Evolutionary conservation across 2,113 vertebrate species (phyloP), one percentile per base, ranked within the genome.

Genomic region (Brachypteracias leptosomus): DNA sequence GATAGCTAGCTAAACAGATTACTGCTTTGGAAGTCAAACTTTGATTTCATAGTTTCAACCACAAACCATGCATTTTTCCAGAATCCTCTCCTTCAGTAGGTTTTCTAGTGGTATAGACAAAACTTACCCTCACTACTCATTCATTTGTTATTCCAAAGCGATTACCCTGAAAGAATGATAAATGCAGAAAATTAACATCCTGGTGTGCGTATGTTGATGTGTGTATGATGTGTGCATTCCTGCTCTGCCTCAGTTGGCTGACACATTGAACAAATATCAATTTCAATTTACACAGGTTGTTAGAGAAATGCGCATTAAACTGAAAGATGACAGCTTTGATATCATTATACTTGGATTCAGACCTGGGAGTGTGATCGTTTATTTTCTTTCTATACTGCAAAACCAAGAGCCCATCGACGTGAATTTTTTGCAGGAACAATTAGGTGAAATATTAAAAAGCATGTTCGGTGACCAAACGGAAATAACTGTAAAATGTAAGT

Each of bases 241-340:
- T 78, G 40, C 40, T 84, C 8, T 76, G 46, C 52, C 51, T 72
- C 70, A 52, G 20, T 7, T 70, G 82, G 49, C 63, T 80, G 54
- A 47, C 15, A 36, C 3, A 44, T 65, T 71, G 17, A 63, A 91
- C 29, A 83, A 94, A 91, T 16, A 29, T 2, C 14, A 26, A 44
- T 95, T 88, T 89, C 55, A n/a, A 84, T 92, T 82, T 35, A 46
- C 87, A n/a, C 96, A 97, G 97, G 52, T 98, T 44, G 79, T 87
- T 21, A 46, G 6, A 70, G 61, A 40, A 38, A 97, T 98, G 97
- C 67, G 36, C 4, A 17, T 17, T 6, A 54, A 13, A 18, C 79
- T 97, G 49, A 6, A 68, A 12, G 71, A 78, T 4, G 24, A 61
- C 19, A 61, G 5, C 26, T 96, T 96, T 0, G 2, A 91, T 10